A percentile compares a stretch with the other conserved stretches of the same genome.
phyloP scores from a whole-genome alignment of 1,140 invertebrate species.

The Ctenoplectra terminalis region DNA sequence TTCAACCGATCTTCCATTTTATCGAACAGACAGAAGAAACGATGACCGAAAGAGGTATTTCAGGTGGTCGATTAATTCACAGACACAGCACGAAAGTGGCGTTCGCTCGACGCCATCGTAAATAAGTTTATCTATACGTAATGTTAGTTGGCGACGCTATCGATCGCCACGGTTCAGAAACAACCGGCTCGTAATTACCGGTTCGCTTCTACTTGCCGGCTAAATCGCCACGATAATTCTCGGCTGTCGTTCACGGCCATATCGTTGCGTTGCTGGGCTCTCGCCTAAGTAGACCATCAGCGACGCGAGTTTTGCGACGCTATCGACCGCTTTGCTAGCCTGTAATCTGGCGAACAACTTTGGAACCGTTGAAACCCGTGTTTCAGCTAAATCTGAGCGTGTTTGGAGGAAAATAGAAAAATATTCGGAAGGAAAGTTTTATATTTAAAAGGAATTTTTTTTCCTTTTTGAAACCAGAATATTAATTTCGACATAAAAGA shows the following conservation, averaged over 20 bases:
- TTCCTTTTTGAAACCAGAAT: background rate
- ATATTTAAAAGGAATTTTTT: too few species aligned
- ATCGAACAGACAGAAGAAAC: fast-evolving
- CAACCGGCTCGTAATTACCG: constrained; percentile 41
- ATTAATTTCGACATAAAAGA: background rate
- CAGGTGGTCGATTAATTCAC: constrained; percentile 30
- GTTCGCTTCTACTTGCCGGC: constrained; percentile 20
- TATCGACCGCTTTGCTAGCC: background rate
- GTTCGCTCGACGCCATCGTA: background rate
- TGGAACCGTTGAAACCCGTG: background rate
- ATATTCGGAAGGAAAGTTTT: background rate
- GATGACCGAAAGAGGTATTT: background rate
- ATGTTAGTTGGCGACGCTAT: constrained; percentile 19
- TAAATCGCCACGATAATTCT: constrained; percentile 45
- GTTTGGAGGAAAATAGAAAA: background rate
- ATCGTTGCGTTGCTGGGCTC: background rate
- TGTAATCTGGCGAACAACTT: background rate
- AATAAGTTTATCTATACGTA: constrained; percentile 44
- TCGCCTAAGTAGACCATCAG: constrained; percentile 21
- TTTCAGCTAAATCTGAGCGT: background rate
- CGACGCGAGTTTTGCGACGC: constrained; percentile 6
- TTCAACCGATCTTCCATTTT: background rate
- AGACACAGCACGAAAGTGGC: background rate
- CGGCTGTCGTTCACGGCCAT: constrained; percentile 31
- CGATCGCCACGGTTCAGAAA: background rate